These are phyloP conservation scores for Drosophila vallismaia DNA, from an alignment of 2,888 invertebrate genomes.

Conservation along the genomic window DNA sequence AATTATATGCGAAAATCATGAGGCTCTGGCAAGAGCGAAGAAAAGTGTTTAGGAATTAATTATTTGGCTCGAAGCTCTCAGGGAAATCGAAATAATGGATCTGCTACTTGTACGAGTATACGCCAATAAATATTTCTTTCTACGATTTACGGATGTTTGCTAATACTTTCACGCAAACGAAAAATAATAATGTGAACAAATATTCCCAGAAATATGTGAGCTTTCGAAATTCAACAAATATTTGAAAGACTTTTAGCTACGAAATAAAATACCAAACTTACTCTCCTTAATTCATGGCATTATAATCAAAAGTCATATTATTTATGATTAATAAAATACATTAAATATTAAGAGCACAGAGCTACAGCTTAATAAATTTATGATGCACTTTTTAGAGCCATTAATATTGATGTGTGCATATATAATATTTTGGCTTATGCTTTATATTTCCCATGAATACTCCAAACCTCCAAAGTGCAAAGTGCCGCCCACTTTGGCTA, in stretches of 20 bases:
- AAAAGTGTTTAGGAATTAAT: constrained; percentile 63
- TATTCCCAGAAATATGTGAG: background rate
- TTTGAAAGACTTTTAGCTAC: background rate
- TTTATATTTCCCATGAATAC: background rate
- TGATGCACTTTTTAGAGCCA: background rate
- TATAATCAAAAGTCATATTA: too few species aligned
- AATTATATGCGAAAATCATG: constrained; percentile 66
- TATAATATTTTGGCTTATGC: constrained; percentile 2
- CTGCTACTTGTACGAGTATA: constrained; percentile 8
- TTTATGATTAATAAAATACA: background rate
- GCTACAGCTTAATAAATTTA: background rate
- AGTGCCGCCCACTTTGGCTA: constrained; percentile 46
- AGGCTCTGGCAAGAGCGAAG: constrained; percentile 23
- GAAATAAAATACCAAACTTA: background rate
- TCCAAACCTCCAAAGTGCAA: background rate
- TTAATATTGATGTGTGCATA: constrained; percentile 7
- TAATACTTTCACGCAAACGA: background rate
- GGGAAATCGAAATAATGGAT: constrained; percentile 36
- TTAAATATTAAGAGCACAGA: background rate
- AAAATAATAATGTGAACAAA: constrained; percentile 1
- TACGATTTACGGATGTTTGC: constrained; percentile 17
- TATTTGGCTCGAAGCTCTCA: constrained; percentile 46
- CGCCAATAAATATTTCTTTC: constrained; percentile 37
- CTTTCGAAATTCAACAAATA: background rate
- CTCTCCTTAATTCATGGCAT: too few species aligned